Percentiles rank a stretch among this genome's conserved stretches.
These are phyloP conservation scores for Zosterops borbonicus DNA, from an alignment of 2,113 vertebrate species.

Conservation along the genomic window DNA sequence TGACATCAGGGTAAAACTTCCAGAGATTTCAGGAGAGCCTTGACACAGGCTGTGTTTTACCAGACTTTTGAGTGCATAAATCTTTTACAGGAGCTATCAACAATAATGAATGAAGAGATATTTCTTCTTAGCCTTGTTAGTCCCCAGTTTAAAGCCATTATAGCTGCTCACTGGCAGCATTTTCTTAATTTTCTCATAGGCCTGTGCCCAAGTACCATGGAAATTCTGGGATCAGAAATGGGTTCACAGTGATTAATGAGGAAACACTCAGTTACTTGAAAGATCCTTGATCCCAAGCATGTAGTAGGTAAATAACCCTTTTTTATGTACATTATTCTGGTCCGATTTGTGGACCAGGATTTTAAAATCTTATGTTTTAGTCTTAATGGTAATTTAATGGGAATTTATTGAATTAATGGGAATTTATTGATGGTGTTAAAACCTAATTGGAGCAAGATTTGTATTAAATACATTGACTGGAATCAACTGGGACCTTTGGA, in stretches of 20 bases:
- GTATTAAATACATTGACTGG: not conserved
- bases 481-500: not conserved
- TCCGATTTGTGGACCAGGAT: not conserved
- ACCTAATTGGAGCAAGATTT: not conserved
- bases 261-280: not conserved
- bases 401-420: not conserved
- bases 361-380: not conserved
- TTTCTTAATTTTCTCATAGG: not conserved
- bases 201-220: not conserved
- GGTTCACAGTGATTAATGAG: not conserved
- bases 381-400: not conserved
- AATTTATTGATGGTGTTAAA: not conserved
- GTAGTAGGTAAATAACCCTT: not conserved
- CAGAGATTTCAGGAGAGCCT: not conserved
- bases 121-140: not conserved
- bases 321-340: not conserved
- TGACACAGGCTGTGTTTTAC: not conserved
- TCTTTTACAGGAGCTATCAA: not conserved
- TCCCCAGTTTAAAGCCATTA: not conserved
- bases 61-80: not conserved
- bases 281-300: not conserved
- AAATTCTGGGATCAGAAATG: not conserved
- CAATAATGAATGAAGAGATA: not conserved
- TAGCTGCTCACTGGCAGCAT: fast-evolving
- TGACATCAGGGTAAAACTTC: not conserved